Percentiles rank a stretch among this genome's conserved stretches.
Conservation (phyloP, 2,888 invertebrate species). For the Tenodera sinensis region DNA sequence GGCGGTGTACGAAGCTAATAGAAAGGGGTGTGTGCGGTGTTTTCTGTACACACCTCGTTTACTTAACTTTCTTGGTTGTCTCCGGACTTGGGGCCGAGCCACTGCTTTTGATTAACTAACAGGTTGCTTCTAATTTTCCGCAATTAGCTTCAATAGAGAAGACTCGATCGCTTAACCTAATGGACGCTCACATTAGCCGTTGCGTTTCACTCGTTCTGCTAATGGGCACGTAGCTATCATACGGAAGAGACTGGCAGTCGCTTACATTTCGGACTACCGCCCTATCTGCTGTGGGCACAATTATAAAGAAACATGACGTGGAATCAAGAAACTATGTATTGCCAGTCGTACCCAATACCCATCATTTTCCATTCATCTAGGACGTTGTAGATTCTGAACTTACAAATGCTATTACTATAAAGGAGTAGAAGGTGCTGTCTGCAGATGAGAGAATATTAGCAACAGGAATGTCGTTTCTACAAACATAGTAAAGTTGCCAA, state of each 20-base stretch:
- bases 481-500: no score
- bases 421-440: no score
- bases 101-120: neutral
- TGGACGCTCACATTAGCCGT: neutral
- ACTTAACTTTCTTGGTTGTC: neutral
- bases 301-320: neutral
- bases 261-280: neutral
- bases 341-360: no score
- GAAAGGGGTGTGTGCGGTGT: neutral
- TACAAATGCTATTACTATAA: no score
- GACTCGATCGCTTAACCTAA: neutral
- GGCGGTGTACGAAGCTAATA: neutral
- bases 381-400: no score
- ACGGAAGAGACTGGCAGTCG: neutral
- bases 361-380: no score
- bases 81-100: neutral
- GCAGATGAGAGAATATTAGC: no score
- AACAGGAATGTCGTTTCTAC: no score
- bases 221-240: neutral
- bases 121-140: neutral
- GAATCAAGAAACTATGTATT: no score
- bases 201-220: neutral
- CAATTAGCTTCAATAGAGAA: neutral
- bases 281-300: neutral
- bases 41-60: neutral